Evolutionary conservation across 2,113 vertebrate species (phyloP).

Genomic region (Aptenodytes patagonicus): DNA sequence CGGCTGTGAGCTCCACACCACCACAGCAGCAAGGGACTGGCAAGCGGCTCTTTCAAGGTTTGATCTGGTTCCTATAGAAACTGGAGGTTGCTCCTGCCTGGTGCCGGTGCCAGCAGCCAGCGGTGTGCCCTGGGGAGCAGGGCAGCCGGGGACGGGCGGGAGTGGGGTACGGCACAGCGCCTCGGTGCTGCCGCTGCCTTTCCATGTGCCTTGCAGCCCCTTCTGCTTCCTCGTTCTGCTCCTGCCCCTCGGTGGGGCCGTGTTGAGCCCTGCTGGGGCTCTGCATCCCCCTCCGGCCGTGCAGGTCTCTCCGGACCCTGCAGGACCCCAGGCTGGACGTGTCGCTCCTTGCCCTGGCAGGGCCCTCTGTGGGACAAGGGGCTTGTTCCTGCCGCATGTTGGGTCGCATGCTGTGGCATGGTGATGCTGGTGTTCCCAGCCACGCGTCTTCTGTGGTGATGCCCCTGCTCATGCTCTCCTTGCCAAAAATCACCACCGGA

Average conservation of each 20-base stretch:
- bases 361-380: neutral
- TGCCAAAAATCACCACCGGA: neutral
- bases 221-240: accelerated
- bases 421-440: neutral
- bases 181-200: accelerated
- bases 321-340: accelerated
- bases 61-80: constrained; percentile 42
- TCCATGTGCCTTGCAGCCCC: accelerated
- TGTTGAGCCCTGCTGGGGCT: neutral
- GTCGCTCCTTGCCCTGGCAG: neutral
- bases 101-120: neutral
- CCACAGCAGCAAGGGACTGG: neutral
- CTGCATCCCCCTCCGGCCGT: neutral
- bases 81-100: neutral
- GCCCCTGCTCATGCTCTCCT: neutral
- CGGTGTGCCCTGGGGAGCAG: neutral
- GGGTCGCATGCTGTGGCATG: accelerated
- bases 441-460: accelerated
- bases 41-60: neutral
- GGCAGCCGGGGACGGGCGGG: neutral
- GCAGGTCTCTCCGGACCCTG: accelerated
- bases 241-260: accelerated
- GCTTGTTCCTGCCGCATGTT: accelerated
- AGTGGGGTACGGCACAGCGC: accelerated
- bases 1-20: neutral